Base-by-base conservation (phyloP, 2,888 invertebrate genomes). In the Baccha elongata region DNA sequence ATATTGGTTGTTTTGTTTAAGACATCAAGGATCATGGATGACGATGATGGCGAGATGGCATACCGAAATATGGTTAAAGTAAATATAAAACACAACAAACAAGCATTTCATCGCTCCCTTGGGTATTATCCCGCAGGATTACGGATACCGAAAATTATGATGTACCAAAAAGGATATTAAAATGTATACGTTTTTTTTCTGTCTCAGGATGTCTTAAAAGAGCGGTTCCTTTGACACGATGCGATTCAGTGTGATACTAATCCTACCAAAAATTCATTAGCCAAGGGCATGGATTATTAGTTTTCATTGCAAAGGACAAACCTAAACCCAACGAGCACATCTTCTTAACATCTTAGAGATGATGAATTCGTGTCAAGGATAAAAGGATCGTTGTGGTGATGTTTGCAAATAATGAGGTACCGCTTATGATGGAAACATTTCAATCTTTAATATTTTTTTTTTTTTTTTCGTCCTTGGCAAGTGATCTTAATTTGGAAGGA, bases 61-160 rank as follows among this genome's bases (percentile, higher is more conserved):
- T 13, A 26, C 1, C 11, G 11, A 15, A 15, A 26, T n/a, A n/a
- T n/a, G 26, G 29, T 10, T 50, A 67, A 44, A 42, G 64, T 53
- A 68, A 68, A 40, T 29, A 46, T 17, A 69, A 40, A 52, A 52
- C 44, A 62, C 21, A 71, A 78, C 52, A 69, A 72, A 44, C 46
- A 74, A 40, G 23, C 23, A 44, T 29, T 40, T 32, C 55, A 58
- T 71, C 44, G 6, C 37, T 71, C 50, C 52, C 71, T 62, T 32
- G 64, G 71, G 75, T 71, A 69, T 81, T 72, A 81, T 78, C 76
- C 83, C 72, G 68, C 83, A 76, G 83, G 83, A 83, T 83, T 83
- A 83, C 64, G 83, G 83, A 68, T 78, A 73, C 64, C 72, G 32
- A 72, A 73, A 83, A 83, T 83, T 83, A 83, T 83, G 72, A 83